Percentiles rank a stretch among this genome's conserved stretches.
phyloP scores from a whole-genome alignment of 2,888 invertebrate genomes.

The Eilema sororculum region DNA sequence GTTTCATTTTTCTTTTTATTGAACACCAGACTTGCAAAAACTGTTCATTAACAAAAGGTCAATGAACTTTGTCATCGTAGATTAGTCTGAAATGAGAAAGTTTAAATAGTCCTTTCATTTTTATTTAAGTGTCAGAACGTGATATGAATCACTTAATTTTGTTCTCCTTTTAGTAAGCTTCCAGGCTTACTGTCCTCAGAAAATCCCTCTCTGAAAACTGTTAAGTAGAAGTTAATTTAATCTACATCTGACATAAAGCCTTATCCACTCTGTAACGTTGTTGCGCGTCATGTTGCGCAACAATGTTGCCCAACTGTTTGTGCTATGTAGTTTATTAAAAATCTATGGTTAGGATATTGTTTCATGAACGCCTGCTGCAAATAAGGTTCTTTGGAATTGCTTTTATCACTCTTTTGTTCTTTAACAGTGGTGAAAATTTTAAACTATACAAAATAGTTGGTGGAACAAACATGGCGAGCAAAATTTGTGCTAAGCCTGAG shows the following conservation, averaged over 20 bases:
- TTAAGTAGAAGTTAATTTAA: neutral
- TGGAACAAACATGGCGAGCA: neutral
- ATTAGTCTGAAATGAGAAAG: neutral
- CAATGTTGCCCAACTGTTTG: too few relatives aligned
- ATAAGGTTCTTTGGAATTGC: neutral
- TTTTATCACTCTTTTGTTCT: neutral
- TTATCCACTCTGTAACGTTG: too few relatives aligned
- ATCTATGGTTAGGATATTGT: too few relatives aligned
- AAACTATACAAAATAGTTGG: neutral
- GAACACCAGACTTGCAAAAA: neutral
- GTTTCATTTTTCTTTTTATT: neutral
- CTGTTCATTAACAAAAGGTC: neutral
- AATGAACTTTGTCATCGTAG: neutral
- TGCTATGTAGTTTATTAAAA: too few relatives aligned
- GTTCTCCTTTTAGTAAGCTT: neutral
- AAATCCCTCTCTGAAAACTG: neutral
- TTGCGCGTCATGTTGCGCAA: too few relatives aligned
- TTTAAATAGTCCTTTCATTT: neutral
- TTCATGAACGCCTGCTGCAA: too few relatives aligned
- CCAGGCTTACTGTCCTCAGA: neutral
- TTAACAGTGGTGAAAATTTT: neutral
- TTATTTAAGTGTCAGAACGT: neutral
- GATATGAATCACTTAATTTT: neutral
- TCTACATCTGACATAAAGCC: neutral
- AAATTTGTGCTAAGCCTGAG: neutral